Base-by-base conservation (phyloP, 2,888 invertebrate species). In the Apotomis turbidana region DNA sequence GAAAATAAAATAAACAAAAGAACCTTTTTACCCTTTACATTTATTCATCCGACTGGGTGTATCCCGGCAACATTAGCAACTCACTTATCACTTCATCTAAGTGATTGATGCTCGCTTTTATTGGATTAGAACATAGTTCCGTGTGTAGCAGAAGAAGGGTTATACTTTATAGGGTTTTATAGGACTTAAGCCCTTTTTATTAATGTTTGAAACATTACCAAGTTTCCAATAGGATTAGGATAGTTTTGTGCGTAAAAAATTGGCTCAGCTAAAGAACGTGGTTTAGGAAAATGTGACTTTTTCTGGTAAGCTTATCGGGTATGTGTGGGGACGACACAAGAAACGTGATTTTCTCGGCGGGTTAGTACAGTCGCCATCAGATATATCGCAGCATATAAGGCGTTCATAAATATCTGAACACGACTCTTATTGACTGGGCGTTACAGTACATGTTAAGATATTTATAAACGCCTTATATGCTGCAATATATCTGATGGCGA, bases 101-200 rank as follows among this genome's bases (percentile, higher is more conserved):
- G 67, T 71, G 67, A 71, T 71, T 62, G 71, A 68, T 68, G 71
- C 5, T 49, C 44, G 61, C 57, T 55, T 71, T 57, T 68, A 62
- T 52, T 66, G 60, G 71, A 71, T 71, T 71, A 61, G 49, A 71
- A 68, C 71, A 71, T 54, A 60, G 66, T 67, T 71, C 44, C n/a
- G 13, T 46, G 55, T 15, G 10, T 57, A 15, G 12, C 8, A 3
- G 12, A 8, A 38, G 51, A 62, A 63, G 38, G 38, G 9, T 52
- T 51, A 36, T 9, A 51, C 38, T 13, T n/a, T 38, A 6, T 63
- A n/a, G 13, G 9, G 38, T 52, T 52, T 51, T 8, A 38, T 38
- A n/a, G 51, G 5, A 5, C 51, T 52, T 52, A 8, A 5, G 13
- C 13, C 61, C 15, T 61, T 52, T 49, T 9, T 49, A 0, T 9